Conservation (phyloP, 2,113 vertebrate genomes). For the Herpailurus yagouaroundi region DNA sequence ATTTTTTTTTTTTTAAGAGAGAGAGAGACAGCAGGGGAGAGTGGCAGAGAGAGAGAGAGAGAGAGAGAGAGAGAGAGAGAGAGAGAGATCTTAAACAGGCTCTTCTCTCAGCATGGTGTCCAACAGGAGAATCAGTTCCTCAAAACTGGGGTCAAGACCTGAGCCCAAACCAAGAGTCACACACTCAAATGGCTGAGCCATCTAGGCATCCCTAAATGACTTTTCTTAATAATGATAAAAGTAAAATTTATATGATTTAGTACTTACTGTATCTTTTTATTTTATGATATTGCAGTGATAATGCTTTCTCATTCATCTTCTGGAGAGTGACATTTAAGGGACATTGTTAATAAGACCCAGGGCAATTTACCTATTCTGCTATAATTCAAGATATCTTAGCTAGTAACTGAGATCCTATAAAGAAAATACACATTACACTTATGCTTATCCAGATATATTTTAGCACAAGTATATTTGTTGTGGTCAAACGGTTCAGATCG, state of each 20-base stretch:
- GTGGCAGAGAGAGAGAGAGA: no score
- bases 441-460: neutral
- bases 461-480: neutral
- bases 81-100: no score
- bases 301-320: neutral
- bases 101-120: no score
- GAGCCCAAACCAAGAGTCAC: no score
- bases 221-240: neutral
- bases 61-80: no score
- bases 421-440: neutral
- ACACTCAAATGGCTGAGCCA: no score
- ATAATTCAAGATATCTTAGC: neutral
- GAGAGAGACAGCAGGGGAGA: no score
- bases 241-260: neutral
- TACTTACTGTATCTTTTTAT: neutral
- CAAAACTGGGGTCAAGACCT: no score
- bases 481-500: neutral
- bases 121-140: no score
- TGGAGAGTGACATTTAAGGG: neutral
- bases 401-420: neutral
- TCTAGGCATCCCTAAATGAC: no score
- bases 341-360: neutral
- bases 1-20: no score
- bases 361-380: neutral
- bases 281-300: neutral